Evolutionary conservation across 2,113 vertebrate species (phyloP).

Genomic region (Pimephales promelas): DNA sequence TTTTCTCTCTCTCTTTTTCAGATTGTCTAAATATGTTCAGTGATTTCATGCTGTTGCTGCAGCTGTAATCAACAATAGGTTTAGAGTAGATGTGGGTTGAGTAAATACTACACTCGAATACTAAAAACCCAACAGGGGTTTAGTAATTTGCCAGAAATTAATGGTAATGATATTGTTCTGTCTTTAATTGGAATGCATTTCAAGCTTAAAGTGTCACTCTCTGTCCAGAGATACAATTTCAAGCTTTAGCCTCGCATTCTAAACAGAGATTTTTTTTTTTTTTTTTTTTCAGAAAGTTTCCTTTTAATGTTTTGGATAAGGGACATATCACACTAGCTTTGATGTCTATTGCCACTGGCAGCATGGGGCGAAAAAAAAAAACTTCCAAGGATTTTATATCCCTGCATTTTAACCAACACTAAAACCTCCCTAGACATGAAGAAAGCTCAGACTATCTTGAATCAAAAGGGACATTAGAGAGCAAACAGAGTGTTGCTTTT

Average conservation of each 20-base stretch:
- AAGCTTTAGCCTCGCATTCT: slow-evolving; percentile 9
- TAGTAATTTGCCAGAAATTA: slow-evolving; percentile 12
- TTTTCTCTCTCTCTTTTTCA: slow-evolving; percentile 2
- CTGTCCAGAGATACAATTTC: not conserved
- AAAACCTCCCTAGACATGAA: not conserved
- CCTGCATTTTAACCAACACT: not conserved
- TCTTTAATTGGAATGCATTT: slow-evolving; percentile 22
- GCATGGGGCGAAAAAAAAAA: not conserved
- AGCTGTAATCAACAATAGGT: not conserved
- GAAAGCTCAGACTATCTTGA: not conserved
- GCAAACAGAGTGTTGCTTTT: slow-evolving; percentile 4
- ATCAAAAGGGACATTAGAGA: slow-evolving; percentile 19
- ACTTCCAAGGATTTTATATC: slow-evolving; percentile 10
- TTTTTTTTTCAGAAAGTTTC: slow-evolving; percentile 9
- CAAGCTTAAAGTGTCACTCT: not conserved
- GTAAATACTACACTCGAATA: not conserved
- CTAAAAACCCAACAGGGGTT: slow-evolving; percentile 24
- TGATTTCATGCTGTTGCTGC: slow-evolving; percentile 39
- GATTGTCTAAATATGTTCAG: slow-evolving; percentile 35
- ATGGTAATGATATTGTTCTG: slow-evolving; percentile 12
- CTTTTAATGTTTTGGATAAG: slow-evolving; percentile 12
- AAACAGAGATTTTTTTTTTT: not conserved
- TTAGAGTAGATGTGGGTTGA: not conserved
- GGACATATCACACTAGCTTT: slow-evolving; percentile 5
- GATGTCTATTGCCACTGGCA: not conserved